Evolutionary conservation across 53 echinoderm and acorn worm species (phyloP).

Genomic region (Henricia sp.): DNA sequence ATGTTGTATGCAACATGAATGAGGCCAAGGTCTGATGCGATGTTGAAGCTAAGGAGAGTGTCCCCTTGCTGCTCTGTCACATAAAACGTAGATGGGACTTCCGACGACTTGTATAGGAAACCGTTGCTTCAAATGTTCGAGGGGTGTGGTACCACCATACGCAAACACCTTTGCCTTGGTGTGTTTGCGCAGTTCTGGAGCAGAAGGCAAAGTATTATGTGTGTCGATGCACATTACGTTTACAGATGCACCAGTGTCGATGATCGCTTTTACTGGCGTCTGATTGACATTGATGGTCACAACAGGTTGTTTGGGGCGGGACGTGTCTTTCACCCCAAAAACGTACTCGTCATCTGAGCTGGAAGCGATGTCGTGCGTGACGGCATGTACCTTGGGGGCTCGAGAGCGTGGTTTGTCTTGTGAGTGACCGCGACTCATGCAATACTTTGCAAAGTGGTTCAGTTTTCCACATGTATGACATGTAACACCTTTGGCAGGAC

Average conservation of each 20-base stretch:
- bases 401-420: neutral
- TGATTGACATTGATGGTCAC: constrained; percentile 29
- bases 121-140: constrained; percentile 22
- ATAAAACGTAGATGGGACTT: constrained; percentile 14
- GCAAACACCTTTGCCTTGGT: constrained; percentile 5
- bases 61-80: constrained; percentile 52
- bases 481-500: too few relatives aligned
- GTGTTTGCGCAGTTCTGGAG: neutral
- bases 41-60: constrained; percentile 43
- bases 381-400: neutral
- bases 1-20: constrained; percentile 45
- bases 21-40: neutral
- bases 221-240: neutral
- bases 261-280: constrained; percentile 33
- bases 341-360: too few relatives aligned
- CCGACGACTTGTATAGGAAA: constrained; percentile 12
- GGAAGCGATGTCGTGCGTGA: too few relatives aligned
- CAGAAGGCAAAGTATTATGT: neutral
- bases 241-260: constrained; percentile 33
- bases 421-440: neutral
- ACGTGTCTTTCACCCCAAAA: too few relatives aligned
- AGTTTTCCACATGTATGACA: constrained; percentile 23
- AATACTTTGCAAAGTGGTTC: too few relatives aligned
- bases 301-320: neutral
- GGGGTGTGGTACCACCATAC: constrained; percentile 23